These are phyloP conservation scores for Sarcophilus harrisii DNA, from an alignment of 2,797 vertebrate species.

Conservation along the genomic window DNA sequence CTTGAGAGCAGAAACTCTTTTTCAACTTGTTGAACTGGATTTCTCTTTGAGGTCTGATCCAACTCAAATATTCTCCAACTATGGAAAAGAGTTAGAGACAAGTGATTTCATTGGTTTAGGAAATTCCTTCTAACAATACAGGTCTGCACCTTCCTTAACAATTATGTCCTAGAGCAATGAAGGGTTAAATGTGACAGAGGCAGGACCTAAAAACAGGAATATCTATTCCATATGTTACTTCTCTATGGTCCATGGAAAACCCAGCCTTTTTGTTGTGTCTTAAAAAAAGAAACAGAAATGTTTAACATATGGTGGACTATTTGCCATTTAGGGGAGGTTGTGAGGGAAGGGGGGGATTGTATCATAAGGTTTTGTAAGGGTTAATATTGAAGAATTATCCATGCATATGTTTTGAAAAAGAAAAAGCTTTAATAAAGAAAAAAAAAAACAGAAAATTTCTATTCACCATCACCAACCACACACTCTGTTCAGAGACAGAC, in stretches of 20 bases:
- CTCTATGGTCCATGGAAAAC: neutral
- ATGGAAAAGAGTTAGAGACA: neutral
- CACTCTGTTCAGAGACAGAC: neutral
- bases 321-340: too few species aligned
- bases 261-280: neutral
- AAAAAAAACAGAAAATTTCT: neutral
- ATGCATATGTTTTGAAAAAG: too few species aligned
- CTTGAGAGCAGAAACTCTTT: neutral
- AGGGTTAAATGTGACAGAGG: neutral
- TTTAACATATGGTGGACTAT: too few species aligned
- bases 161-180: neutral
- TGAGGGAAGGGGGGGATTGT: too few species aligned
- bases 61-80: neutral
- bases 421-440: too few species aligned
- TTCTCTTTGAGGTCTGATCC: neutral
- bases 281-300: neutral
- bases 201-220: neutral
- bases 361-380: too few species aligned
- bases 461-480: neutral
- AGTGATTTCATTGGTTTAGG: neutral
- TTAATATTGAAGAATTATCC: too few species aligned
- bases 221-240: neutral
- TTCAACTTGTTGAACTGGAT: neutral
- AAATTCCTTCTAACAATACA: neutral
- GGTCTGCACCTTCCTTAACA: neutral